A percentile compares a stretch with the other conserved stretches of the same genome.
phyloP scores from a whole-genome alignment of 2,888 invertebrate species.

The Oligia strigilis region DNA sequence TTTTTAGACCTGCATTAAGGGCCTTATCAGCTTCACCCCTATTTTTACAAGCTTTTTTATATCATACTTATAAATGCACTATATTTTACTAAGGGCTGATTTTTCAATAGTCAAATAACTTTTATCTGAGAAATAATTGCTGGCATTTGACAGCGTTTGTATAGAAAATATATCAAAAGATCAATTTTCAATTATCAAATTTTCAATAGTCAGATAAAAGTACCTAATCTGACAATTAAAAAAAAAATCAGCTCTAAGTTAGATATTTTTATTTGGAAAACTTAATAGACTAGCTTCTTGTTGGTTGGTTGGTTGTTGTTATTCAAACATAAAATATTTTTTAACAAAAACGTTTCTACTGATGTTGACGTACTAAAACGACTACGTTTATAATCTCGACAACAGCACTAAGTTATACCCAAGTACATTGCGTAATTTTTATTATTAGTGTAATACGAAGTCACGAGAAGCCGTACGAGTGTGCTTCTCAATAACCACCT shows the following conservation, averaged over 20 bases:
- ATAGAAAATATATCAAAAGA: not conserved
- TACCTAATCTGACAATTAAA: not conserved
- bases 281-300: no score
- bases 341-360: not conserved
- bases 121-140: not conserved
- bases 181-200: no score
- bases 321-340: not conserved
- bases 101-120: not conserved
- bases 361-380: not conserved
- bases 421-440: conserved; percentile 31
- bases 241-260: not conserved
- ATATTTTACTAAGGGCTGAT: not conserved
- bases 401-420: not conserved
- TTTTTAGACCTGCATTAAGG: not conserved
- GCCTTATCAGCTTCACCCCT: not conserved
- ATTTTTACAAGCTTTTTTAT: no score
- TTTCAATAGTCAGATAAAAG: not conserved
- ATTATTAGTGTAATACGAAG: conserved; percentile 50
- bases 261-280: not conserved
- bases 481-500: conserved; percentile 53
- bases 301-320: not conserved
- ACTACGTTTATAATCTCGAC: conserved; percentile 1
- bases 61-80: not conserved
- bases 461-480: conserved; percentile 64
- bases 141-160: not conserved